Evolutionary conservation across 2,888 invertebrate genomes (phyloP).

Genomic region (Eristalinus aeneus): DNA sequence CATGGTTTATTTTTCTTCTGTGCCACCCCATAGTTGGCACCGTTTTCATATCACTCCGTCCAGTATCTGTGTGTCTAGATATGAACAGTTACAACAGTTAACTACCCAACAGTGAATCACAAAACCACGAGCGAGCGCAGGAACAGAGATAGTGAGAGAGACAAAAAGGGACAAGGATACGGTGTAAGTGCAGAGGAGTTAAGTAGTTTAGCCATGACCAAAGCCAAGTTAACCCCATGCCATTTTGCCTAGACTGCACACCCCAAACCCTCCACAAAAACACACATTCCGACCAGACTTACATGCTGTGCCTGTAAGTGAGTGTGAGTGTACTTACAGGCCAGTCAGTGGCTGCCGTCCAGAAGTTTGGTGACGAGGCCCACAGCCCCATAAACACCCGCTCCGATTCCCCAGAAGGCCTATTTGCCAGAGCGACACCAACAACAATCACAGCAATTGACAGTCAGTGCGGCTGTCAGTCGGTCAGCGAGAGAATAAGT

Average conservation of each 20-base stretch:
- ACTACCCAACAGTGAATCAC: slow-evolving; percentile 16
- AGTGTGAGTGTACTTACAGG: not conserved
- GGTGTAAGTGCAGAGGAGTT: not conserved
- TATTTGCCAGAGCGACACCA: slow-evolving; percentile 38
- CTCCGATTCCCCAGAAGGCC: slow-evolving; percentile 44
- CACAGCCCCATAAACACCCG: slow-evolving; percentile 48
- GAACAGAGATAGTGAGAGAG: not conserved
- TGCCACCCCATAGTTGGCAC: slow-evolving; percentile 48
- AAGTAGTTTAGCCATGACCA: slow-evolving; percentile 64
- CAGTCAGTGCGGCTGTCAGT: slow-evolving; percentile 43
- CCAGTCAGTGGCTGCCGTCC: slow-evolving; percentile 8
- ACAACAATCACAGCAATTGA: slow-evolving; percentile 16
- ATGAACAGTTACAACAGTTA: slow-evolving; percentile 42
- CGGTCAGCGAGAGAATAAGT: slow-evolving; percentile 48
- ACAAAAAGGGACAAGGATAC: not conserved
- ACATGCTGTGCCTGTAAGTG: slow-evolving; percentile 18
- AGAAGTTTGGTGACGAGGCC: not conserved
- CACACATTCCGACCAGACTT: slow-evolving; percentile 33
- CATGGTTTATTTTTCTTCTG: slow-evolving; percentile 13
- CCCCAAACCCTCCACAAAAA: slow-evolving; percentile 27
- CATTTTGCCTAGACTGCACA: slow-evolving; percentile 22
- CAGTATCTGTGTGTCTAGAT: not conserved
- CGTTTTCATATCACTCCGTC: slow-evolving; percentile 30
- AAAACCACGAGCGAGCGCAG: slow-evolving; percentile 28
- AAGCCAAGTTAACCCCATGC: slow-evolving; percentile 66